Percentiles rank a stretch among this genome's conserved stretches.
Evolutionary conservation across 2,797 vertebrate species (phyloP).

Genomic region (Parotocinclus haroldoi): DNA sequence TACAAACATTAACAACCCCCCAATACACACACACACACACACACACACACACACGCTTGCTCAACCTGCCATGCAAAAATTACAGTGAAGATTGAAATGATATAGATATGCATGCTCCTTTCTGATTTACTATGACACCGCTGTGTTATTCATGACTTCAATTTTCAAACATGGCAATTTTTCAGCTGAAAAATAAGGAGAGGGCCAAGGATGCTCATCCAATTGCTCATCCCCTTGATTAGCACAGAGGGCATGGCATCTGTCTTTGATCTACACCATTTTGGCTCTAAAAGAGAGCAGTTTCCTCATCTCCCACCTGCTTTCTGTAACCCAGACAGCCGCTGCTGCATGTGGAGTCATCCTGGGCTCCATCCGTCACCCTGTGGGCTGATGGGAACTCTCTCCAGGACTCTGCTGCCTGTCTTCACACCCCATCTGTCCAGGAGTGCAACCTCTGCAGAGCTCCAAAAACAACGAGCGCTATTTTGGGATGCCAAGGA

Average conservation of each 20-base stretch:
- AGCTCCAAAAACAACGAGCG: conserved; percentile 43
- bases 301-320: conserved; percentile 37
- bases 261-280: conserved; percentile 37
- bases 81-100: conserved; percentile 26
- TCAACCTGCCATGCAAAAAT: no score
- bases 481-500: conserved; percentile 50
- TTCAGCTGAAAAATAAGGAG: conserved; percentile 38
- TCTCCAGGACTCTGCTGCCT: conserved; percentile 70
- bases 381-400: conserved; percentile 71
- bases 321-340: conserved; percentile 57
- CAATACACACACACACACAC: no score
- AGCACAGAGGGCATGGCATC: conserved; percentile 36
- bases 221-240: conserved; percentile 37
- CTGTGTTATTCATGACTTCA: conserved; percentile 37
- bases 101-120: conserved; percentile 17
- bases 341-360: conserved; percentile 68
- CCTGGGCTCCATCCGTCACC: conserved; percentile 74
- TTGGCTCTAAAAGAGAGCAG: conserved; percentile 26
- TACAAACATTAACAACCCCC: no score
- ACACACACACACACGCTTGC: no score
- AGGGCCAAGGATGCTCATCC: conserved; percentile 24
- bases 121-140: conserved; percentile 33
- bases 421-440: conserved; percentile 76
- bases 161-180: conserved; percentile 30
- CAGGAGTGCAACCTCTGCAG: conserved; percentile 50